Base-by-base conservation (phyloP, 1,140 invertebrate species). In the Dinoponera quadriceps region DNA sequence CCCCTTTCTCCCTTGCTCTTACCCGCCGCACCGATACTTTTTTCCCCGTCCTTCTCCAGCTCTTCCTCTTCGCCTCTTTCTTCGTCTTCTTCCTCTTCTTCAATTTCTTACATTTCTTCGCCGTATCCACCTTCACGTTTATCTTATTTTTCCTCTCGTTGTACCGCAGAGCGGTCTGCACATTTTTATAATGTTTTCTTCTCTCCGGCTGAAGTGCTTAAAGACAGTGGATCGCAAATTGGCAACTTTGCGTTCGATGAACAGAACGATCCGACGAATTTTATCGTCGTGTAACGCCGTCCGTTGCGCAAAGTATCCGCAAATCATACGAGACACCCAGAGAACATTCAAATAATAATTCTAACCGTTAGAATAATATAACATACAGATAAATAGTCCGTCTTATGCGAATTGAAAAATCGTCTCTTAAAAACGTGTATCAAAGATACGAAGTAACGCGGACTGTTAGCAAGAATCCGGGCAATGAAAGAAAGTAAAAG, bases 71-170 rank as follows among this genome's bases (percentile, higher is more conserved):
- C 60, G 27, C 44, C 51, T 73, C 62, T 68, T 71, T 75, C 82
- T 44, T 75, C 73, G 14, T 80, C 81, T 74, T 88, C 73, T 60
- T 77, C 74, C 48, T 78, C 86, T 88, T 59, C 85, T 78, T 87
- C 77, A 83, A 78, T 81, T 69, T 80, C 89, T 82, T 84, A 48
- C 55, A 62, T 80, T 72, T 85, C 74, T 83, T 25, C 16, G 54
- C 60, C 80, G 62, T 84, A 85, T 84, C 65, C 80, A 18, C 75
- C 54, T 48, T 84, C 57, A 63, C 29, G 4, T 54, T 85, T 25
- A 25, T 71, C 13, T 75, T 51, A 20, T 74, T 60, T 77, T 83
- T 51, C 60, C 22, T 72, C 55, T 85, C 38, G 59, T 57, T 83
- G 77, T 82, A 54, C 38, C 44, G 60, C 55, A 66, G 57, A 84